Conservation (phyloP, 2,888 invertebrate genomes). For the Achlya flavicornis region DNA sequence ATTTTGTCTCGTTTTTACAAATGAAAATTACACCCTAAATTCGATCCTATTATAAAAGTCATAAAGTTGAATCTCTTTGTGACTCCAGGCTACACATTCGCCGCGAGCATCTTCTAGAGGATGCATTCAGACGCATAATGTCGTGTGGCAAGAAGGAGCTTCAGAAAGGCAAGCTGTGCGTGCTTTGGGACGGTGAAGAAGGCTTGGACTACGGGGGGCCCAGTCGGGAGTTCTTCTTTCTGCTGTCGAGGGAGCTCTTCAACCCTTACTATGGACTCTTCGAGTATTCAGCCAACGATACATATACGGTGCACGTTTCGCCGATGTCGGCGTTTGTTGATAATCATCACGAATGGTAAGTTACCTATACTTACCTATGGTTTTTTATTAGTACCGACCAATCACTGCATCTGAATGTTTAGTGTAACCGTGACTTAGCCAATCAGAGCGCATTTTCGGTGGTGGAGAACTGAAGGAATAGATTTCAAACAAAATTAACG, state of each 20-base stretch:
- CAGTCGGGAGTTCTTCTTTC: slow-evolving; percentile 98
- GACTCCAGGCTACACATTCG: slow-evolving; percentile 92
- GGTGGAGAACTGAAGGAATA: too few species aligned
- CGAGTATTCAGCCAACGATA: slow-evolving; percentile 99
- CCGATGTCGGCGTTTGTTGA: slow-evolving; percentile 99
- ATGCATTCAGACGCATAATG: slow-evolving; percentile 98
- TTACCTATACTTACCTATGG: slow-evolving; percentile 23
- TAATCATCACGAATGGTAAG: slow-evolving; percentile 97
- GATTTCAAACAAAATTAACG: too few species aligned
- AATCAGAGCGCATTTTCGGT: too few species aligned
- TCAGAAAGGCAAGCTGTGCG: slow-evolving; percentile 97
- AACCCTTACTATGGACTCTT: slow-evolving; percentile 99
- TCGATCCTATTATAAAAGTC: too few species aligned
- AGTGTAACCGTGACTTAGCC: too few species aligned
- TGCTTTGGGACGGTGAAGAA: slow-evolving; percentile 97
- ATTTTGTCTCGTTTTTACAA: too few species aligned
- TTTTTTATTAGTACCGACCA: too few species aligned
- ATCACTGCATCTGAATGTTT: too few species aligned
- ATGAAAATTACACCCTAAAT: too few species aligned
- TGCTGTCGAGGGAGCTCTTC: slow-evolving; percentile 97
- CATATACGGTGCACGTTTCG: slow-evolving; percentile 97
- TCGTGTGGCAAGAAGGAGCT: slow-evolving; percentile 97
- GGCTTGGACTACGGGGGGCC: slow-evolving; percentile 99
- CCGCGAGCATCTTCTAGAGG: slow-evolving; percentile 96
- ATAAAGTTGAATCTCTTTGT: background rate